Evolutionary conservation across 2,888 invertebrate species (phyloP).

Genomic region (Marronus borbonicus): DNA sequence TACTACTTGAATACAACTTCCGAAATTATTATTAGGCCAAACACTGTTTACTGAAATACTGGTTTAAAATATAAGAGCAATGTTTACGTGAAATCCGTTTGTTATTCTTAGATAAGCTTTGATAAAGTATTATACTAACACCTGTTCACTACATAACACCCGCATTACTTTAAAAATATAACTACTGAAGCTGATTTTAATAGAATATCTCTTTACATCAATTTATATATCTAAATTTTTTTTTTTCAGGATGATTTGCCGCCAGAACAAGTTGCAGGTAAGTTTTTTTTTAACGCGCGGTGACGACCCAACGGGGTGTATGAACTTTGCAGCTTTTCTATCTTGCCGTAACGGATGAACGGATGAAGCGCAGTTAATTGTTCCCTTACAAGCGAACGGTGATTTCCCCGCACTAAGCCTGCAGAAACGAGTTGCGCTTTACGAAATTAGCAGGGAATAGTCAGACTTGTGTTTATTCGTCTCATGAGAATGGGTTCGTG

Average conservation of each 20-base stretch:
- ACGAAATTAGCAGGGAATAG: too few relatives aligned
- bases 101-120: constrained; percentile 33
- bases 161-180: constrained; percentile 32
- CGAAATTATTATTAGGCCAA: not conserved
- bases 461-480: too few relatives aligned
- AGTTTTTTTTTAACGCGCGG: constrained; percentile 66
- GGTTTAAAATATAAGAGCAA: not conserved
- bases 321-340: too few relatives aligned
- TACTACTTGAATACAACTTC: not conserved
- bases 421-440: too few relatives aligned
- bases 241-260: constrained; percentile 88
- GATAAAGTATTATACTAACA: constrained; percentile 36
- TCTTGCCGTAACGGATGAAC: too few relatives aligned
- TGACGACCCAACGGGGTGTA: too few relatives aligned
- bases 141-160: constrained; percentile 1
- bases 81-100: not conserved
- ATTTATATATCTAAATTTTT: constrained; percentile 58
- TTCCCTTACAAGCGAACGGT: too few relatives aligned
- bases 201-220: not conserved
- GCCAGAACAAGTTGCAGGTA: constrained; percentile 92
- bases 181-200: constrained; percentile 12
- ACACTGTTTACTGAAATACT: not conserved
- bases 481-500: too few relatives aligned
- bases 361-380: too few relatives aligned
- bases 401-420: too few relatives aligned